Conservation (phyloP, 2,113 vertebrate genomes). For the Aptenodytes patagonicus region DNA sequence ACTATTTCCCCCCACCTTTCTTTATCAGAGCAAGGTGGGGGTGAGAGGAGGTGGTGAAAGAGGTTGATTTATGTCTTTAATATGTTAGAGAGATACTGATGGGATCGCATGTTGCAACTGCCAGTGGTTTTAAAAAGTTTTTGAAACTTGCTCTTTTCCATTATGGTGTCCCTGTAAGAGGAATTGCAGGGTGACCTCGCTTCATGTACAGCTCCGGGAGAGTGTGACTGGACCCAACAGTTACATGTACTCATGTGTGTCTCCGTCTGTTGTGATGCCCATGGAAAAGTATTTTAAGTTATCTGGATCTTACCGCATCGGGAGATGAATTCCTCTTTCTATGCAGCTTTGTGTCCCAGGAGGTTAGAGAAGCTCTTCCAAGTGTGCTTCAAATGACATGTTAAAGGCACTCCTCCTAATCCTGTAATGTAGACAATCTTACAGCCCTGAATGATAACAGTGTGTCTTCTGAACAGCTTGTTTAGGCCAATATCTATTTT, state of each 20-base stretch:
- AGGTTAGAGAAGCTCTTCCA: background rate
- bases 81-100: background rate
- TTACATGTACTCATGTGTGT: accelerated
- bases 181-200: background rate
- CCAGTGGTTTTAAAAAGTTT: background rate
- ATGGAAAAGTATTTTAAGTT: background rate
- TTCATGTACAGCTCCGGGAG: background rate
- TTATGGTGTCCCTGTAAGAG: background rate
- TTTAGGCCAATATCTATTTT: slow-evolving; percentile 61
- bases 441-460: background rate
- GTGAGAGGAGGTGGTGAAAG: background rate
- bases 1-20: background rate
- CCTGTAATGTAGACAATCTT: background rate
- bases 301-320: background rate
- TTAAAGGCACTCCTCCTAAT: background rate
- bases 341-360: background rate
- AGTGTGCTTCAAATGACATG: background rate
- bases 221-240: background rate
- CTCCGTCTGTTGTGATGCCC: background rate
- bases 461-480: slow-evolving; percentile 24
- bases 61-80: background rate
- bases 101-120: accelerated
- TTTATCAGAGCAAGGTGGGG: background rate
- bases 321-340: background rate
- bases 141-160: background rate